Percentiles rank a stretch among this genome's conserved stretches.
phyloP scores from a whole-genome alignment of 2,797 vertebrate genomes.

The Podarcis lilfordi region DNA sequence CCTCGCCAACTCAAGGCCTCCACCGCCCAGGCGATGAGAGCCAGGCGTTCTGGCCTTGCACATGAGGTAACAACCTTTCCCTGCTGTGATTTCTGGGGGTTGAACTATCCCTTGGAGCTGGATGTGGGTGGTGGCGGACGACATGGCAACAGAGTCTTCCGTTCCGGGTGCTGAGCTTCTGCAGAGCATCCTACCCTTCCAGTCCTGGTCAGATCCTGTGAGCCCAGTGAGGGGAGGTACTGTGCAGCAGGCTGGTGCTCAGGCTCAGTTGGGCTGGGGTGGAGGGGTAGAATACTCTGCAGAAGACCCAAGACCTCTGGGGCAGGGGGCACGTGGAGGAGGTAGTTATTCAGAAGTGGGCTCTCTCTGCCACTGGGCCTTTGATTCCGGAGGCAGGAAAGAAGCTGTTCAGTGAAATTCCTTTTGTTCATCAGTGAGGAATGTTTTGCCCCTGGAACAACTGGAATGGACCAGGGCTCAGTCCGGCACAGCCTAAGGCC shows the following conservation, averaged over 20 bases:
- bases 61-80: not conserved
- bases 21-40: not conserved
- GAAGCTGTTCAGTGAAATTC: not conserved
- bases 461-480: no score
- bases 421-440: not conserved
- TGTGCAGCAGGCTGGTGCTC: no score
- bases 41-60: not conserved
- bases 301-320: not conserved
- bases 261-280: no score
- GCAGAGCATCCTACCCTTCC: no score
- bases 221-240: no score
- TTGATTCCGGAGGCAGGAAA: not conserved
- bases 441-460: not conserved
- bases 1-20: not conserved
- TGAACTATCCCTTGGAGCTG: not conserved
- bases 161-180: not conserved
- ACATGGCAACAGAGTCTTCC: not conserved
- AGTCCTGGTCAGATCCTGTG: no score
- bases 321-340: not conserved
- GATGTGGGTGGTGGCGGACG: not conserved
- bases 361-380: not conserved
- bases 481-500: no score
- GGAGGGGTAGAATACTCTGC: no score
- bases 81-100: not conserved
- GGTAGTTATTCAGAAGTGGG: not conserved